These are phyloP conservation scores for Phymatocera aterrima DNA, from an alignment of 2,888 invertebrate genomes.

Conservation along the genomic window DNA sequence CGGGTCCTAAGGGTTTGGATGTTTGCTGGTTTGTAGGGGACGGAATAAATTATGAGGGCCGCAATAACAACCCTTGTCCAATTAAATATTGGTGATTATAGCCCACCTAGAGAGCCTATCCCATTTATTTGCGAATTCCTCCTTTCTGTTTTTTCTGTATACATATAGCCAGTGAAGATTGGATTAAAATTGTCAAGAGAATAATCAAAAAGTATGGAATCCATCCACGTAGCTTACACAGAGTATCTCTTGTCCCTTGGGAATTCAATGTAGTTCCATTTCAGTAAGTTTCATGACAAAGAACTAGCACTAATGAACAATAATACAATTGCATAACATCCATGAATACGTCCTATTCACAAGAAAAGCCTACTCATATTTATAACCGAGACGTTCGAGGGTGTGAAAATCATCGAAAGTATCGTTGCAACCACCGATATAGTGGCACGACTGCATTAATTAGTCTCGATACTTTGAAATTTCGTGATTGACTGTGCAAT, in stretches of 20 bases:
- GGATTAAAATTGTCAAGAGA: not conserved
- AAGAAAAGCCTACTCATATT: not conserved
- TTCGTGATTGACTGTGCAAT: not conserved
- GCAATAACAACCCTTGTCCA: conserved; percentile 17
- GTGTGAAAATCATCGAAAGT: not conserved
- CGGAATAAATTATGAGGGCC: conserved; percentile 13
- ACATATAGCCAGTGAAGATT: not conserved
- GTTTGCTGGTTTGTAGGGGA: conserved; percentile 2
- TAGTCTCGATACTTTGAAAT: not conserved
- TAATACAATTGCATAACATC: not conserved
- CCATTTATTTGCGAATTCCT: not conserved
- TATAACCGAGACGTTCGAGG: not conserved
- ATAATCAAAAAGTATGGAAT: not conserved
- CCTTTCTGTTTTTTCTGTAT: not conserved
- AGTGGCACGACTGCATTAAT: not conserved
- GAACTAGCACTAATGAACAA: not conserved
- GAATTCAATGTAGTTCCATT: conserved; percentile 17
- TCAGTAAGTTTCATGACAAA: not conserved
- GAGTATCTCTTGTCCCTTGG: not conserved
- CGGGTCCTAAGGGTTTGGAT: not conserved
- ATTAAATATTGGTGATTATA: conserved; percentile 3
- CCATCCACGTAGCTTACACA: not conserved
- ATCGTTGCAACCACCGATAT: not conserved
- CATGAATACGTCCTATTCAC: not conserved
- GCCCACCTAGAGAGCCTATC: not conserved